phyloP scores from a whole-genome alignment of 2,113 vertebrate genomes.

The Cyphomyrus plagiostoma region DNA sequence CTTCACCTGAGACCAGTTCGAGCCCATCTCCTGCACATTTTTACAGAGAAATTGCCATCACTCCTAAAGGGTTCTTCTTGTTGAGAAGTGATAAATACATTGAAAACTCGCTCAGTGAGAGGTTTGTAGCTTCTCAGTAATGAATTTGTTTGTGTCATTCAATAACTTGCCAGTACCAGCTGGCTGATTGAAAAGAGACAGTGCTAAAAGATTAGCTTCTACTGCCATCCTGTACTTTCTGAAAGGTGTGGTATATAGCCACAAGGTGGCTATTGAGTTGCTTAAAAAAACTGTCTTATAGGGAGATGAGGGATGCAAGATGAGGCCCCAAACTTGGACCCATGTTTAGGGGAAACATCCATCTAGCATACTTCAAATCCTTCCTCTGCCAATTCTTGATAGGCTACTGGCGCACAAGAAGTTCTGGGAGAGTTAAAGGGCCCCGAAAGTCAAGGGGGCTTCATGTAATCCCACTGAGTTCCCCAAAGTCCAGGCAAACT shows the following conservation, averaged over 20 bases:
- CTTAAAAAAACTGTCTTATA: background rate
- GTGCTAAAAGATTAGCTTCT: background rate
- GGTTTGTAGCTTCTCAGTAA: background rate
- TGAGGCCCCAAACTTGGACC: background rate
- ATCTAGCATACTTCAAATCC: background rate
- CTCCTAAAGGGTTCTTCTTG: background rate
- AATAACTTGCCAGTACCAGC: background rate
- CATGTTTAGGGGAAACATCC: background rate
- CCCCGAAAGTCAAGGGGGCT: background rate
- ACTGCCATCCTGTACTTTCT: background rate
- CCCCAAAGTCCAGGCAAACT: background rate
- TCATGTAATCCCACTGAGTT: background rate
- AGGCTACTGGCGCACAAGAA: background rate
- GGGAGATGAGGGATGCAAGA: background rate
- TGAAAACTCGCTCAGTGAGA: background rate
- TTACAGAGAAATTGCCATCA: background rate
- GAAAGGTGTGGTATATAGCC: background rate
- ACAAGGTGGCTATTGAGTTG: background rate
- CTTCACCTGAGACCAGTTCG: background rate
- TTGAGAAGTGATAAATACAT: background rate
- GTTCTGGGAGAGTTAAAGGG: background rate
- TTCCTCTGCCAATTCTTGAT: background rate
- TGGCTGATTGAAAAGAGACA: background rate
- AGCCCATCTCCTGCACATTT: background rate
- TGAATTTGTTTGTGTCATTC: background rate